Percentiles rank a stretch among this genome's conserved stretches.
phyloP scores from a whole-genome alignment of 1,140 invertebrate genomes.

The Lasioglossum albipes region DNA sequence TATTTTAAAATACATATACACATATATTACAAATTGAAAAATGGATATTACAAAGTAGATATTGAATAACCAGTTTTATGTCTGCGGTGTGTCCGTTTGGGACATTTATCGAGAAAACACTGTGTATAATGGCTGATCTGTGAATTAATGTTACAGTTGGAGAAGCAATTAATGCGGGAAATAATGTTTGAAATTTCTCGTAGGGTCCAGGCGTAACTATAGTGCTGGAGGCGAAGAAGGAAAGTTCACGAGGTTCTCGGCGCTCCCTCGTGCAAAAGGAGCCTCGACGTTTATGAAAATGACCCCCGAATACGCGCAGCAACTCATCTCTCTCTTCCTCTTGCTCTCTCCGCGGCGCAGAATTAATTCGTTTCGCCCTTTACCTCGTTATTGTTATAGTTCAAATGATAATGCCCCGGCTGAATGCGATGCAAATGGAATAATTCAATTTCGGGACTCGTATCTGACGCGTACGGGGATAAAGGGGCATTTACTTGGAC shows the following conservation, averaged over 20 bases:
- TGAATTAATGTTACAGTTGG: no score
- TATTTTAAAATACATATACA: no score
- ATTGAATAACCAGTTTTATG: no score
- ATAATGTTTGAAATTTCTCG: no score
- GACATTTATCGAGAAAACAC: no score
- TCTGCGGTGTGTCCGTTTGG: no score
- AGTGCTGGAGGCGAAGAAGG: constrained; percentile 27
- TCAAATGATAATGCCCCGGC: background rate
- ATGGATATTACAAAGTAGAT: no score
- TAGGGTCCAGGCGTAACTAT: background rate
- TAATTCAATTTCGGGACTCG: background rate
- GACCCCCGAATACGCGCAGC: background rate
- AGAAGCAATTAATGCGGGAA: no score
- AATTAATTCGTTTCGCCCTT: constrained; percentile 30
- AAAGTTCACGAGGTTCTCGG: background rate
- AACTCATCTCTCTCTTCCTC: no score
- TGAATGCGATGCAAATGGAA: constrained; percentile 14
- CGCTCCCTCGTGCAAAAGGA: background rate
- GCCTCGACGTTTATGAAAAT: constrained; percentile 32
- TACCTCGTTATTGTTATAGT: background rate
- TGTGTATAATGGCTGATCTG: no score
- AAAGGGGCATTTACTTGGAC: background rate
- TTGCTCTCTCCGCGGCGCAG: background rate
- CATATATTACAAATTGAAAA: no score
- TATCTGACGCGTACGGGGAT: background rate